A percentile compares a stretch with the other conserved stretches of the same genome.
Conservation (phyloP, 2,113 vertebrate species). For the Trochalopteron elliotii region DNA sequence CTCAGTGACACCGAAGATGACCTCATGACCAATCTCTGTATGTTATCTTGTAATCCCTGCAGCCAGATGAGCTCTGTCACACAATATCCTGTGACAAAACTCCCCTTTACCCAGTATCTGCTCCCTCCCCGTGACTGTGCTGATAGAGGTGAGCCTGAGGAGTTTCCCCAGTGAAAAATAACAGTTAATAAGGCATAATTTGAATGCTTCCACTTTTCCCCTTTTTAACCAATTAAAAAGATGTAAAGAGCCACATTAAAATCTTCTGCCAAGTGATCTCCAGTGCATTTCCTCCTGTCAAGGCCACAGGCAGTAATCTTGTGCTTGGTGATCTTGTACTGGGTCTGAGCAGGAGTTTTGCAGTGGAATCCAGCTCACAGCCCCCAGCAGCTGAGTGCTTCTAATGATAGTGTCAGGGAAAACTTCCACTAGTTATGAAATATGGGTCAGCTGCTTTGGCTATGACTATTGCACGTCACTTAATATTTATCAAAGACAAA, state of each 20-base stretch:
- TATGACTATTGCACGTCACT: constrained; percentile 34
- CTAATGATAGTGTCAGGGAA: background rate
- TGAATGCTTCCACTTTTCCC: background rate
- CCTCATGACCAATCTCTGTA: background rate
- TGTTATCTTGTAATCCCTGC: background rate
- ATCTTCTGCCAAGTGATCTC: background rate
- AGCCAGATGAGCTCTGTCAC: constrained; percentile 8
- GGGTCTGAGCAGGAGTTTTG: background rate
- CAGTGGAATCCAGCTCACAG: background rate
- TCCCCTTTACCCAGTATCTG: background rate
- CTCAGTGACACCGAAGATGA: background rate
- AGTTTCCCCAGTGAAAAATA: background rate
- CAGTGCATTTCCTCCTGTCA: background rate
- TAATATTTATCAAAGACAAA: constrained; percentile 69
- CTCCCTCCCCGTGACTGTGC: background rate
- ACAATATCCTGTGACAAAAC: constrained; percentile 6
- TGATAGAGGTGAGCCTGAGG: background rate
- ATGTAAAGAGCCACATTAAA: background rate
- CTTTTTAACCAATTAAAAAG: background rate
- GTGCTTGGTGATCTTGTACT: background rate
- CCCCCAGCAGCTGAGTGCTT: background rate
- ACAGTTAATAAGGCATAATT: background rate
- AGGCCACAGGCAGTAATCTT: background rate
- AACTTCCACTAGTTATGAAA: constrained; percentile 37
- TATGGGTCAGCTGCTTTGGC: constrained; percentile 59